phyloP scores from a whole-genome alignment of 2,888 invertebrate genomes.

The Imbricaverruca yamaguchii region DNA sequence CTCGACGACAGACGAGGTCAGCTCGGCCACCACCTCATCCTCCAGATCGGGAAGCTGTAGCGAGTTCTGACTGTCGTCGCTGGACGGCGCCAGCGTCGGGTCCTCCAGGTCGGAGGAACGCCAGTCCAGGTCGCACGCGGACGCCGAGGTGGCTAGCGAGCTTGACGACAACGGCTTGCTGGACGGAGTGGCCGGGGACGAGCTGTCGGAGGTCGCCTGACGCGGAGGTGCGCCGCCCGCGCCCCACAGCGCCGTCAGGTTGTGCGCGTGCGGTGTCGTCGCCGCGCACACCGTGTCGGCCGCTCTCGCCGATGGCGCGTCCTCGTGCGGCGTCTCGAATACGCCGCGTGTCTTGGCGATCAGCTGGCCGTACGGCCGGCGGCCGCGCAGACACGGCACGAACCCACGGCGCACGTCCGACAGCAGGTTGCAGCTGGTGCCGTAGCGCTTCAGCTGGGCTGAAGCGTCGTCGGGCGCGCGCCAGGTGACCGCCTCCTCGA shows the following conservation, averaged over 20 bases:
- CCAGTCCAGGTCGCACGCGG: constrained; percentile 1
- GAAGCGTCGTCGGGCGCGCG: background rate
- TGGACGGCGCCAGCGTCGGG: background rate
- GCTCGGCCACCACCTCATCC: constrained; percentile 4
- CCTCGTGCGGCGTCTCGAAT: background rate
- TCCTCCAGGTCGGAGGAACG: background rate
- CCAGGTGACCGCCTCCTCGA: background rate
- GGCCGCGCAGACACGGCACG: background rate
- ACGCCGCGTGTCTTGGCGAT: background rate
- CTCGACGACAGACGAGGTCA: background rate
- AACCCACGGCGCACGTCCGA: background rate
- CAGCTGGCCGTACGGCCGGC: background rate
- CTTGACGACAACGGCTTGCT: background rate
- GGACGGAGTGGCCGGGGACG: background rate
- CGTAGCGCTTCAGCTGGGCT: constrained; percentile 27
- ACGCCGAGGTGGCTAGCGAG: constrained; percentile 6
- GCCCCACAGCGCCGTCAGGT: background rate
- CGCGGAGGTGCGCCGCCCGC: background rate
- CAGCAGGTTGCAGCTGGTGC: constrained; percentile 30
- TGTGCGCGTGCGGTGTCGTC: no score
- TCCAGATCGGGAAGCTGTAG: background rate
- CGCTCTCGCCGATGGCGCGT: background rate
- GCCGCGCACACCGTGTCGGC: background rate
- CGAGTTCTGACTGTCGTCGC: constrained; percentile 6
- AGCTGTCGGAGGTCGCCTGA: background rate